These are phyloP conservation scores for Chiroxiphia lanceolata DNA, from an alignment of 2,797 vertebrate species.

Conservation along the genomic window DNA sequence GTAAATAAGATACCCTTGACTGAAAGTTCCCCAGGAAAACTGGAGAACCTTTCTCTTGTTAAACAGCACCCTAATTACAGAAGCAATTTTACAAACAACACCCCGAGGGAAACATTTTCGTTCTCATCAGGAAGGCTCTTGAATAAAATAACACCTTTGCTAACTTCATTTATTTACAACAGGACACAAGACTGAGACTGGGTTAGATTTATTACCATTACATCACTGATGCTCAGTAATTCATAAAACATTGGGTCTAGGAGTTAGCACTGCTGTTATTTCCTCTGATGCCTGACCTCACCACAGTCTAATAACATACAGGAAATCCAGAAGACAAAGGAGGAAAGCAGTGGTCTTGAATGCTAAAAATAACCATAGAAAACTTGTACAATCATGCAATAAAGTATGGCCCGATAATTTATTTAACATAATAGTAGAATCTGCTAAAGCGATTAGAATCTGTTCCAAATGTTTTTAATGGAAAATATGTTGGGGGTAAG, in stretches of 20 bases:
- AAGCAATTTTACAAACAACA: slow-evolving; percentile 62
- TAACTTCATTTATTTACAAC: slow-evolving; percentile 71
- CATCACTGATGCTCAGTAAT: slow-evolving; percentile 75
- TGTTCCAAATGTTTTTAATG: slow-evolving; percentile 52
- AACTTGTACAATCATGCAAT: slow-evolving; percentile 70
- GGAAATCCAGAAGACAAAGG: slow-evolving; percentile 78
- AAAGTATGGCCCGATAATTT: slow-evolving; percentile 67
- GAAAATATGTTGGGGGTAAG: slow-evolving; percentile 44
- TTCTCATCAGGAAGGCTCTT: slow-evolving; percentile 49
- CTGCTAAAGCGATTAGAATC: slow-evolving; percentile 77
- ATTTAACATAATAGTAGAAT: slow-evolving; percentile 60
- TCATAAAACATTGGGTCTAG: slow-evolving; percentile 73
- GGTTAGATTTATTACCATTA: slow-evolving; percentile 72
- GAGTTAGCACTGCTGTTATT: slow-evolving; percentile 74
- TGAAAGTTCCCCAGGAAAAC: slow-evolving; percentile 41
- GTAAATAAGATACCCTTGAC: slow-evolving; percentile 48
- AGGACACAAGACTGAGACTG: slow-evolving; percentile 64
- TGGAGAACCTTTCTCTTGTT: slow-evolving; percentile 41
- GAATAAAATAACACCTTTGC: slow-evolving; percentile 63
- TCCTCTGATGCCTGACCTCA: slow-evolving; percentile 76
- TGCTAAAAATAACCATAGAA: slow-evolving; percentile 75
- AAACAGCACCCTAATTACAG: slow-evolving; percentile 42
- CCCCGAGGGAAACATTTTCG: background rate
- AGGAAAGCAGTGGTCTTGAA: slow-evolving; percentile 72
- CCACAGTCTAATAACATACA: slow-evolving; percentile 74